Evolutionary conservation across 1,140 invertebrate species (phyloP).

Genomic region (Macrotrachela quadricornifera): DNA sequence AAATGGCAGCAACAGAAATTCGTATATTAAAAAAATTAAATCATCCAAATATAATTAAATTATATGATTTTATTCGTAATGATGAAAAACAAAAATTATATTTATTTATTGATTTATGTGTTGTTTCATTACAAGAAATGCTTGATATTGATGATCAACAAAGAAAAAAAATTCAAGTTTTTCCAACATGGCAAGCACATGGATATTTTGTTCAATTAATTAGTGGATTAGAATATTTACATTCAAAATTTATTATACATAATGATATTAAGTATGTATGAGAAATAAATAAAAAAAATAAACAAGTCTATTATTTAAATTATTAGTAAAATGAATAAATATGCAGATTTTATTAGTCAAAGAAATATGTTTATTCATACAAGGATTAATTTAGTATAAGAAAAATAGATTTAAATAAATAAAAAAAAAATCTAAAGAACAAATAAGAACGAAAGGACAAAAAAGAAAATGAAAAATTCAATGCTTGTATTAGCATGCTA

Average conservation of each 20-base stretch:
- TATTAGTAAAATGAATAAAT: no score
- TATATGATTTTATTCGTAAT: conserved; percentile 82
- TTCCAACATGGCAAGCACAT: conserved; percentile 83
- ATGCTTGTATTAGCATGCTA: no score
- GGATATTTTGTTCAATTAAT: conserved; percentile 65
- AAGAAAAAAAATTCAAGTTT: conserved; percentile 34
- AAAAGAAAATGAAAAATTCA: no score
- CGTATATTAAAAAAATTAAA: conserved; percentile 52
- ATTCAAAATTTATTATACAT: conserved; percentile 71
- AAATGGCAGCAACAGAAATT: conserved; percentile 41
- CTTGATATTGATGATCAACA: conserved; percentile 69
- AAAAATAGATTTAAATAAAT: no score
- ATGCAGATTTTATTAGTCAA: no score
- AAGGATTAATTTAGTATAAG: no score
- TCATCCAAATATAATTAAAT: conserved; percentile 77
- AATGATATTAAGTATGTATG: conserved; percentile 68
- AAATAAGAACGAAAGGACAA: no score
- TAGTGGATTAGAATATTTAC: conserved; percentile 83
- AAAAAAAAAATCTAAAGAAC: no score
- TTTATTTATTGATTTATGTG: conserved; percentile 38
- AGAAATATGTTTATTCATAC: no score
- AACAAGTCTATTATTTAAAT: no score
- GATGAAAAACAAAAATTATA: conserved; percentile 50
- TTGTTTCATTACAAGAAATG: conserved; percentile 58
- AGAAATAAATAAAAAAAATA: no score